phyloP scores from a whole-genome alignment of 2,888 invertebrate genomes.

The Rhogogaster chlorosoma region DNA sequence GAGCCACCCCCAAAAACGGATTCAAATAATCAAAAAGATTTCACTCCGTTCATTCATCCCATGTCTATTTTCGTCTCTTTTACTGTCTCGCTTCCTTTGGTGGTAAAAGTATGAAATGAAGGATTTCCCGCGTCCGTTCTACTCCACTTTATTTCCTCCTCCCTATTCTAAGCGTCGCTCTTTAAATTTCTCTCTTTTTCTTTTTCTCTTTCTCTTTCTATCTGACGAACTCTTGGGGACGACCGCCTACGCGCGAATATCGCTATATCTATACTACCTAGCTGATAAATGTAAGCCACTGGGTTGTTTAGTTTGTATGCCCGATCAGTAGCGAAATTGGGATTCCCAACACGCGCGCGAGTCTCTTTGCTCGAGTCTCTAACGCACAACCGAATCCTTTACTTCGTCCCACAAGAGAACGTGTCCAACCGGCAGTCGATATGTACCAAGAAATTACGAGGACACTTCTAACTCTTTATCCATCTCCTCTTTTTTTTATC shows the following conservation, averaged over 20 bases:
- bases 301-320: slow-evolving; percentile 14
- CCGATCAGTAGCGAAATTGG: neutral
- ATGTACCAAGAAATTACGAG: neutral
- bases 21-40: no score
- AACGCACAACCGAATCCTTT: neutral
- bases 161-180: neutral
- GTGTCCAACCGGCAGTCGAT: neutral
- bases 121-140: neutral
- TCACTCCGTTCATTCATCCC: neutral
- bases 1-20: no score
- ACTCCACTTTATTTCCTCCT: neutral
- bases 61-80: neutral
- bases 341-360: slow-evolving; percentile 1
- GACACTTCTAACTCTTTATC: neutral
- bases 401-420: neutral
- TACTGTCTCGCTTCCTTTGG: neutral
- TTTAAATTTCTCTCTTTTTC: neutral
- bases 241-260: neutral
- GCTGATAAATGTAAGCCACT: neutral
- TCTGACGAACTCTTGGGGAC: neutral
- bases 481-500: neutral
- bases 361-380: neutral
- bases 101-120: neutral
- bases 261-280: neutral
- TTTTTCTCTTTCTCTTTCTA: neutral